Percentiles rank a stretch among this genome's conserved stretches.
These are phyloP conservation scores for Hololepta plana DNA, from an alignment of 2,888 invertebrate genomes.

Conservation along the genomic window DNA sequence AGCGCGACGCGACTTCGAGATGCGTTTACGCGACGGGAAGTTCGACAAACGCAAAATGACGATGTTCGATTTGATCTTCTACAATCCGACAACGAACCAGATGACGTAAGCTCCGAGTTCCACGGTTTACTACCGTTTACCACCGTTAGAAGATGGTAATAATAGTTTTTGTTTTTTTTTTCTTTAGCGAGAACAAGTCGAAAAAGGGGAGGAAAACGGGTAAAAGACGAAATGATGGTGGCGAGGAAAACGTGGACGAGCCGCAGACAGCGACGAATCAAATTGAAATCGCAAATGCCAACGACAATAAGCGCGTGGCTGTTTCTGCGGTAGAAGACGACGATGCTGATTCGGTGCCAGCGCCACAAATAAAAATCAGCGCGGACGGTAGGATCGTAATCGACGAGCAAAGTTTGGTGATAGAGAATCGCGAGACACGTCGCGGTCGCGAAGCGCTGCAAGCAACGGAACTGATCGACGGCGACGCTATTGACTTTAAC, in stretches of 20 bases:
- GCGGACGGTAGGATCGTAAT: conserved; percentile 70
- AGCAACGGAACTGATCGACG: conserved; percentile 43
- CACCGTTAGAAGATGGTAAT: too few relatives aligned
- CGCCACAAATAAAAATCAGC: conserved; percentile 72
- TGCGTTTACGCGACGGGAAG: conserved; percentile 30
- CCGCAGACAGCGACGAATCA: conserved; percentile 7
- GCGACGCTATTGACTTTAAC: conserved; percentile 36
- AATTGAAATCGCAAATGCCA: conserved; percentile 9
- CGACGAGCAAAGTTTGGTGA: conserved; percentile 69
- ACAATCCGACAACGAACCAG: conserved; percentile 66
- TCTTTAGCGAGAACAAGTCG: too few relatives aligned
- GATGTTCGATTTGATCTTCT: conserved; percentile 86
- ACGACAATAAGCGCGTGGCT: conserved; percentile 9
- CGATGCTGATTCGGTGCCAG: conserved; percentile 36
- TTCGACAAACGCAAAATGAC: conserved; percentile 54
- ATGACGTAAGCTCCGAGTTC: too few relatives aligned
- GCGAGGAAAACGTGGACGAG: too few relatives aligned
- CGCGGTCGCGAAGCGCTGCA: conserved; percentile 43
- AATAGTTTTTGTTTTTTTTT: too few relatives aligned
- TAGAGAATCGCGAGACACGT: conserved; percentile 50
- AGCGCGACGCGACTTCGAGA: conserved; percentile 33
- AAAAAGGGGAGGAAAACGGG: too few relatives aligned
- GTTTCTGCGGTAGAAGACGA: conserved; percentile 17
- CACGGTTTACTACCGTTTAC: too few relatives aligned
- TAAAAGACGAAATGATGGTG: too few relatives aligned